Conservation (phyloP, 2,797 vertebrate species). For the Fistularia tabacaria region DNA sequence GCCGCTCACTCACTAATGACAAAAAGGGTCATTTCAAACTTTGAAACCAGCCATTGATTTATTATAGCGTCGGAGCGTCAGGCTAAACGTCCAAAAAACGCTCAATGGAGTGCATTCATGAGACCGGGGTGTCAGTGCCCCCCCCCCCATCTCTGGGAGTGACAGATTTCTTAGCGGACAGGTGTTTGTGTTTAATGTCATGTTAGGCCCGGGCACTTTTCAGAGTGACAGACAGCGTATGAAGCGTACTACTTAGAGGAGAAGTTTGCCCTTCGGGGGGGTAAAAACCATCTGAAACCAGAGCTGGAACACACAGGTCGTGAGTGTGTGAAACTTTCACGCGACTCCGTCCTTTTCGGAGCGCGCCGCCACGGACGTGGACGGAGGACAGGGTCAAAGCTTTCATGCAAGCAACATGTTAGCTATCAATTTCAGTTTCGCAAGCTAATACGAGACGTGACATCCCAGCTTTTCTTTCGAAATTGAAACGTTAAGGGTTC, state of each 20-base stretch:
- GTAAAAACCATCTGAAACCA: no score
- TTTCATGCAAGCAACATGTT: no score
- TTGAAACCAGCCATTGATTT: neutral
- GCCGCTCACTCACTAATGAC: conserved; percentile 11
- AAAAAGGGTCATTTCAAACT: conserved; percentile 17
- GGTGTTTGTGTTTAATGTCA: neutral
- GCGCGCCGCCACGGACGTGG: no score
- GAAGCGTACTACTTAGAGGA: neutral
- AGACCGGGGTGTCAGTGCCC: neutral
- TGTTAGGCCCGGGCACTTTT: neutral
- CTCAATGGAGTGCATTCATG: neutral
- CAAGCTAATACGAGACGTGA: no score
- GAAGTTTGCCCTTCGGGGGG: no score
- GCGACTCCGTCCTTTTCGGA: no score
- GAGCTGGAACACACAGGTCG: no score
- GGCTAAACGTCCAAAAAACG: conserved; percentile 1
- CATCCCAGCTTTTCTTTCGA: no score
- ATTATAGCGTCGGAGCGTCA: neutral
- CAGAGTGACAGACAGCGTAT: neutral
- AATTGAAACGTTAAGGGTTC: no score
- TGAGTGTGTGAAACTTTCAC: no score
- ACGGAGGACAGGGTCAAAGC: no score
- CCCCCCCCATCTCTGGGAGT: neutral
- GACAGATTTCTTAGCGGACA: conserved; percentile 1
- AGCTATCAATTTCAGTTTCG: no score